These are phyloP conservation scores for Chinchilla lanigera DNA, from an alignment of 2,113 vertebrate species.

Conservation along the genomic window DNA sequence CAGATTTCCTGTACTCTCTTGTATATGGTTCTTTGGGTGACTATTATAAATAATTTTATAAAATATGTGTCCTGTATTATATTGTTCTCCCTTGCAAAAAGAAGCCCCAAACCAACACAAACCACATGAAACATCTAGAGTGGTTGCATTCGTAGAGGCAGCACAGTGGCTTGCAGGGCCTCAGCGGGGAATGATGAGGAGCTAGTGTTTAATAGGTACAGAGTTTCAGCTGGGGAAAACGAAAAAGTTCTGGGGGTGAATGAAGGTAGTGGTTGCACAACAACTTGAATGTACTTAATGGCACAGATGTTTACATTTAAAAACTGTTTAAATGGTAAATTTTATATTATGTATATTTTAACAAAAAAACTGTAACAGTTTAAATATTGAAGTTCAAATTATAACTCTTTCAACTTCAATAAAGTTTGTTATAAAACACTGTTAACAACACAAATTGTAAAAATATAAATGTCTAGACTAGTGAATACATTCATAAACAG, in stretches of 20 bases:
- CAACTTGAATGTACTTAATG: background rate
- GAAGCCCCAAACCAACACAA: too few species aligned
- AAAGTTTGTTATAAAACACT: background rate
- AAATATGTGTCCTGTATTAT: too few species aligned
- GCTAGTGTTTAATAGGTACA: background rate
- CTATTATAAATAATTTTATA: too few species aligned
- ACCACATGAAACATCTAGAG: background rate
- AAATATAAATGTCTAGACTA: background rate
- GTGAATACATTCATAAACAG: background rate
- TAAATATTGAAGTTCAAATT: background rate
- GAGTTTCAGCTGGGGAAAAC: background rate
- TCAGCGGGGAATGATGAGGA: background rate
- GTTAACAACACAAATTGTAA: constrained; percentile 1
- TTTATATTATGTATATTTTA: background rate
- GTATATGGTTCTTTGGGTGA: too few species aligned
- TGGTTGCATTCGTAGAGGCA: background rate
- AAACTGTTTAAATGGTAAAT: background rate
- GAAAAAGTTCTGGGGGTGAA: background rate
- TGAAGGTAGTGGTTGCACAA: background rate
- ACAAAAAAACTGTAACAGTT: background rate
- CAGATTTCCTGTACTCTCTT: too few species aligned
- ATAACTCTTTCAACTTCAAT: background rate
- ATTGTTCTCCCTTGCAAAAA: too few species aligned
- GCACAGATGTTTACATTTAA: background rate
- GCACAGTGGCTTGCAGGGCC: background rate